Base-by-base conservation (phyloP, 2,113 vertebrate genomes). In the Phaethon lepturus region DNA sequence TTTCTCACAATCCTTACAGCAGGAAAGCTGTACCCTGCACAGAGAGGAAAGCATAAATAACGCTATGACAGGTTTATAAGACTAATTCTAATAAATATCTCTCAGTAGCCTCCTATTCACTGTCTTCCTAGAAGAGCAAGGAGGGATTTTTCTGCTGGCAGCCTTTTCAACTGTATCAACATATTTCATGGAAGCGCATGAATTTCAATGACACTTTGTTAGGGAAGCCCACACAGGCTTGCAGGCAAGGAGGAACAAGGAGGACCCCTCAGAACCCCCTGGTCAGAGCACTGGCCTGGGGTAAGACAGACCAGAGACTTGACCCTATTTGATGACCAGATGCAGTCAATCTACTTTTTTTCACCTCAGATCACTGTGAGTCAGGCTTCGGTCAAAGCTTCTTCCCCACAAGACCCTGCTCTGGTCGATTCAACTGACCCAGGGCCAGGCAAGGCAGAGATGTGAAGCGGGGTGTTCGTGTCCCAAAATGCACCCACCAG, bases 81-180 rank as follows among this genome's bases (percentile, higher is more conserved):
- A 77, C 86, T 97, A 97, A 91, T 95, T 93, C 84, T 69, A 93
- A 85, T 73, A 97, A 92, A 88, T 95, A 90, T 33, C n/a, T 56
- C 76, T 89, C 91, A 50, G 55, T 90, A 93, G 86, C 50, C 69
- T 90, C 50, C 84, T 76, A 93, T 62, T 92, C 66, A 93, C 22
- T 68, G 49, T 60, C 63, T 87, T 49, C 59, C 45, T 42, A 64
- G 52, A 89, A 95, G 7, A 91, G 42, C 42, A 91, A 85, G 19
- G 25, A 64, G 44, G 17, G 42, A 55, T 85, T 91, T 92, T 94
- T 88, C 73, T 91, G 18, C 69, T 89, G 95, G 74, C 87, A 87
- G 66, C 17, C 24, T 74, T 84, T 93, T 77, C 79, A 75, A 7
- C 26, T 28, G 14, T 35, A 88, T 66, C 60, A 75, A 78, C 2